Base-by-base conservation (phyloP, 2,888 invertebrate genomes). In the Harpalus rufipes region DNA sequence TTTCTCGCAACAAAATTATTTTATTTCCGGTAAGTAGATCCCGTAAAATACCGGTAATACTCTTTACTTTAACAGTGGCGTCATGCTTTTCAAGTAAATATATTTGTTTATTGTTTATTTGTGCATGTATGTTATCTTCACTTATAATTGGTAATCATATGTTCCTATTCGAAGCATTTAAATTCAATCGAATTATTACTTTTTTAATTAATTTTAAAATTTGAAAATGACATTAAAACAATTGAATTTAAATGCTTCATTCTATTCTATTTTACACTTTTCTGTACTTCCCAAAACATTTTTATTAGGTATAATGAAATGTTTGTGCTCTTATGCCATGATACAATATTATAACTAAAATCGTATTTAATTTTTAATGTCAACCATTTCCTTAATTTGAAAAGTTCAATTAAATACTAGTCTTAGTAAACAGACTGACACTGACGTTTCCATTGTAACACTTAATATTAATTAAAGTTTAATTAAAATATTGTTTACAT, bases 21-120 rank as follows among this genome's bases (percentile, higher is more conserved):
- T 78, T 58, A 56, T 56, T 78, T 78, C 56, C 56, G 78, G 78
- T 78, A 78, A 78, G 78, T 78, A 78, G 78, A 3, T 10, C n/a
- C 18, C 51, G 8, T 44, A 56, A 18, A n/a, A 56, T n/a, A 51
- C 25, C 58, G 56, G 56, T 78, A 78, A 58, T 21, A 25, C 63
- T 10, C 39, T 68, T 68, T 65, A 25, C 65, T 65, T n/a, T 68
- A n/a, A 12, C 14, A 68, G 25, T 68, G 25, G n/a, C 32, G 25
- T 25, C 32, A 12, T 51, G 44, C 44, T 51, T 32, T 68, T 39
- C 7, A 32, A 32, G 32, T 32, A 32, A 32, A 32, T 32, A 32
- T 32, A 32, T 32, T 32, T 32, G 6, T 32, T 32, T 25, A 2
- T 25, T 25, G 25, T 25, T 25, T n/a, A n/a, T 68, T 39, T 39